Conservation (phyloP, 2,113 vertebrate genomes). For the Diadophis punctatus region DNA sequence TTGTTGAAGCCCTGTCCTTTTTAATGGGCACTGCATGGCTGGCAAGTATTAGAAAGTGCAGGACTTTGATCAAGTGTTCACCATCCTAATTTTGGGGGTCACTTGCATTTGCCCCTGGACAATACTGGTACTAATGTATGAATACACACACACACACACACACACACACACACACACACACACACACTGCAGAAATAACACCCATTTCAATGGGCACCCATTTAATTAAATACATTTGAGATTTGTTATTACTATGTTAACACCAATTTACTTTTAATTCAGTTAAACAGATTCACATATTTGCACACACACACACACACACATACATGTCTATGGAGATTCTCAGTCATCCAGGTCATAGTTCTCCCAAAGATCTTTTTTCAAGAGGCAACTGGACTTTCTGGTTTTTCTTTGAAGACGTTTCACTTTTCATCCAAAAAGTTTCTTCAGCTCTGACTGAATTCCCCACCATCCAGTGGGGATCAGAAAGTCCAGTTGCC, state of each 20-base stretch:
- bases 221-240: background rate
- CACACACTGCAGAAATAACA: background rate
- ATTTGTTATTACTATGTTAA: background rate
- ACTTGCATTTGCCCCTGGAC: background rate
- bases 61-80: background rate
- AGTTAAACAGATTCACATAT: conserved; percentile 13
- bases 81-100: background rate
- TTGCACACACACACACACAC: background rate
- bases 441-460: too few relatives aligned
- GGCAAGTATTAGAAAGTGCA: background rate
- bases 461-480: too few relatives aligned
- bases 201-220: background rate
- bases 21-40: background rate
- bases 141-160: background rate
- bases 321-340: background rate
- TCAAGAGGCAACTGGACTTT: too few relatives aligned
- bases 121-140: background rate
- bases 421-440: too few relatives aligned
- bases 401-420: too few relatives aligned
- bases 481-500: too few relatives aligned
- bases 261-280: background rate
- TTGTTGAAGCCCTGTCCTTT: background rate
- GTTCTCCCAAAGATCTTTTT: too few relatives aligned
- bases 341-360: too few relatives aligned
- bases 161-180: too few relatives aligned